These are phyloP conservation scores for Etia nguti DNA, from an alignment of 2,113 vertebrate genomes.

Conservation along the genomic window DNA sequence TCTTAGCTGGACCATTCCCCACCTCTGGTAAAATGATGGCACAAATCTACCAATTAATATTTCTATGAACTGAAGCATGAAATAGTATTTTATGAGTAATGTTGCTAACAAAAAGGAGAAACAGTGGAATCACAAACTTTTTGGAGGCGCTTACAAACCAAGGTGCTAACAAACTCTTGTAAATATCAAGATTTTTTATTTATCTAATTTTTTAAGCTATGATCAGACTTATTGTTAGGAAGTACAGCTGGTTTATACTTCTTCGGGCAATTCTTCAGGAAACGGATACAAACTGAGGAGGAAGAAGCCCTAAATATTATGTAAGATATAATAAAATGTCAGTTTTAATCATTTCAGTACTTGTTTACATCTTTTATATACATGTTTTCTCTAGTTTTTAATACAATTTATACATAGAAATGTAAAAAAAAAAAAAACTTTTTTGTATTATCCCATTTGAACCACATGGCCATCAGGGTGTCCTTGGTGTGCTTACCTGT, in stretches of 20 bases:
- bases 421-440: not conserved
- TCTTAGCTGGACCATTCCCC: not conserved
- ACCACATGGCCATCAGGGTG: not conserved
- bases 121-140: not conserved
- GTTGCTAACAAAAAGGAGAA: not conserved
- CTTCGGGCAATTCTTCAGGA: not conserved
- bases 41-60: not conserved
- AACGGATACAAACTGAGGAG: not conserved
- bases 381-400: not conserved
- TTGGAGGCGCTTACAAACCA: not conserved
- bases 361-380: not conserved
- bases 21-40: not conserved
- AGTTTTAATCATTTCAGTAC: not conserved
- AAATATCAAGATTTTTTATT: not conserved
- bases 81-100: not conserved
- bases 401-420: not conserved
- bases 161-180: not conserved
- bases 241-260: not conserved
- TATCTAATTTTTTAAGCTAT: not conserved
- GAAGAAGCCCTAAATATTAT: not conserved
- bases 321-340: not conserved
- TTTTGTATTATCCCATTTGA: not conserved
- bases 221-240: not conserved
- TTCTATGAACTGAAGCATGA: not conserved
- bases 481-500: slow-evolving; percentile 67